Base-by-base conservation (phyloP, 2,888 invertebrate species). In the Andrena haemorrhoa region DNA sequence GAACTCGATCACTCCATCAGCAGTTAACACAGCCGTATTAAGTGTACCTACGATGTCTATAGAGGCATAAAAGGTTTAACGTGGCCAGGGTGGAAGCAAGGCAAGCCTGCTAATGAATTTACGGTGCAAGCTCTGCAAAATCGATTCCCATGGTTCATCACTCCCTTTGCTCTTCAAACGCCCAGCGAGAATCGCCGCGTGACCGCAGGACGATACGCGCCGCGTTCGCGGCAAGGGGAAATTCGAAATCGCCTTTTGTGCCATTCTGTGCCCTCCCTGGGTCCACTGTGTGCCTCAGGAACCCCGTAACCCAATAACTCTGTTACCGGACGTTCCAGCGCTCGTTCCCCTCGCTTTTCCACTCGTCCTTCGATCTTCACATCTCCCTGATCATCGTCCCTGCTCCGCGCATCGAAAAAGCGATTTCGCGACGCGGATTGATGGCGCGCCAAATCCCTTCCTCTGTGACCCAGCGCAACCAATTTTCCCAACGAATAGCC, bases 261-360 rank as follows among this genome's bases (percentile, higher is more conserved):
- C 51, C 29, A 41, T 69, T 7, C 49, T 12, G 8, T 53, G 23
- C 49, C 60, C 60, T 70, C 65, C 66, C 33, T 49, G 6, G 75
- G 60, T 2, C 49, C 12, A 49, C 26, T 20, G 16, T 64, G 26
- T 12, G 33, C 31, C 33, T 5, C 29, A 4, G n/a, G 23, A 31
- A 71, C 47, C 65, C 63, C 41, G 51, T 76, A 80, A 80, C 76
- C 76, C 68, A 76, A 51, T 77, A 77, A 81, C 72, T 58, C 12
- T 33, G 51, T 56, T 68, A 73, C 26, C 41, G 33, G 33, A n/a
- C 23, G 8, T 49, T 53, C 47, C 53, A 7, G 5, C 41, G 20
- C 49, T 8, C 53, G 23, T 53, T 53, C 53, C 53, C 8, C 56
- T 72, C 47, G 4, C 8, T 16, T 58, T 23, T 31, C 35, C n/a